Conservation (phyloP, 2,888 invertebrate species). For the Diloba caeruleocephala region DNA sequence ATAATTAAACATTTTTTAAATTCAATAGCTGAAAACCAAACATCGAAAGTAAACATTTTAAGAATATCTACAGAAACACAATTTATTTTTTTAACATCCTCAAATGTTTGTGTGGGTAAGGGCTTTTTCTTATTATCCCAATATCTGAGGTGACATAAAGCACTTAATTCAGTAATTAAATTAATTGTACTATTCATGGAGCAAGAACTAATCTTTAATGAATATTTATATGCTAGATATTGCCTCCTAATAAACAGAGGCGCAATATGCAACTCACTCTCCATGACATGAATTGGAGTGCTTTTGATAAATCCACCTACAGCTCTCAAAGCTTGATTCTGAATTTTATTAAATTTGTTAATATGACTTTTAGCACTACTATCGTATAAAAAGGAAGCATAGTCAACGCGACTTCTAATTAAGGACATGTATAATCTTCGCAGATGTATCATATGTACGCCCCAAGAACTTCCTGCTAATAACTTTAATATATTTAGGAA, state of each 20-base stretch:
- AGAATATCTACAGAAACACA: background rate
- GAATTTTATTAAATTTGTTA: background rate
- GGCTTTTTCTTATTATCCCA: background rate
- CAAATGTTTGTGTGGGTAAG: background rate
- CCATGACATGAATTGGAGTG: background rate
- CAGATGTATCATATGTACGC: background rate
- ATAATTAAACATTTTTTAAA: background rate
- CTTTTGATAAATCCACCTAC: conserved; percentile 1
- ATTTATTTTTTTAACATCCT: background rate
- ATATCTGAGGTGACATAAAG: background rate
- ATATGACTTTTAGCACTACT: background rate
- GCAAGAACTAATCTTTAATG: background rate
- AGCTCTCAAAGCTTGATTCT: background rate
- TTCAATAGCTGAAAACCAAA: background rate
- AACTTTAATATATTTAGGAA: background rate
- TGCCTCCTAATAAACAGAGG: background rate
- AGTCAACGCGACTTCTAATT: conserved; percentile 3
- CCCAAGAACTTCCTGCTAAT: conserved; percentile 1
- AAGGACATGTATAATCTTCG: background rate
- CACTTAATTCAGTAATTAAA: no score
- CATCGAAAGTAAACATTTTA: background rate
- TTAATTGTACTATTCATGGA: background rate
- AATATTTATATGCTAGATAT: background rate
- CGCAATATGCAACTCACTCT: background rate
- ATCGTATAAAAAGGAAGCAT: background rate